Evolutionary conservation across 2,113 vertebrate genomes (phyloP).

Genomic region (Chloroceryle aenea): DNA sequence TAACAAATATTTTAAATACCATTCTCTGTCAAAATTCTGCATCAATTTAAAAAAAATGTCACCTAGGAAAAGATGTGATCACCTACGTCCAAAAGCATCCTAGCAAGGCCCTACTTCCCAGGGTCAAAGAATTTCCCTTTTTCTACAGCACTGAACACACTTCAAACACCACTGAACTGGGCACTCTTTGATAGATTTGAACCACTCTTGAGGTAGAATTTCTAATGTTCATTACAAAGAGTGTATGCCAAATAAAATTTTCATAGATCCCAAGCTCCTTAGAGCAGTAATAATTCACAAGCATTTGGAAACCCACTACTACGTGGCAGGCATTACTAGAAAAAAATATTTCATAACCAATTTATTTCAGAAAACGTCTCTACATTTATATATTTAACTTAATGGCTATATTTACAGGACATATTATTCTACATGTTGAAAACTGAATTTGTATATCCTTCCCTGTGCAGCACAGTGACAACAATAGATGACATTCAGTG

Average conservation of each 20-base stretch:
- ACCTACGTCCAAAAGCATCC: neutral
- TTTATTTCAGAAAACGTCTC: neutral
- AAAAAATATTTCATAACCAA: neutral
- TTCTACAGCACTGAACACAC: neutral
- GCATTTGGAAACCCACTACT: neutral
- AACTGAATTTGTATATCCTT: neutral
- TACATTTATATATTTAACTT: neutral
- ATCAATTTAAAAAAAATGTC: neutral
- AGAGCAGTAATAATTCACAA: neutral
- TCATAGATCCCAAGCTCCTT: neutral
- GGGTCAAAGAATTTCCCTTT: neutral
- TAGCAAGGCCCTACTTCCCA: neutral
- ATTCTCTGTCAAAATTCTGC: neutral
- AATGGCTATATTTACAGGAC: neutral
- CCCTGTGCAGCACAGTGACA: neutral
- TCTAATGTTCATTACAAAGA: neutral
- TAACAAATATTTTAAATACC: neutral
- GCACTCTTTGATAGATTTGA: neutral
- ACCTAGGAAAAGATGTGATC: neutral
- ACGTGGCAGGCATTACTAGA: neutral
- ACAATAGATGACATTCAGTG: neutral
- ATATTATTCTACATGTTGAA: neutral
- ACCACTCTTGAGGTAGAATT: neutral
- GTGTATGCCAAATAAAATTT: neutral
- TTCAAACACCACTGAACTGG: neutral